These are phyloP conservation scores for Hylaeus anthracinus DNA, from an alignment of 1,140 invertebrate genomes.

Conservation along the genomic window DNA sequence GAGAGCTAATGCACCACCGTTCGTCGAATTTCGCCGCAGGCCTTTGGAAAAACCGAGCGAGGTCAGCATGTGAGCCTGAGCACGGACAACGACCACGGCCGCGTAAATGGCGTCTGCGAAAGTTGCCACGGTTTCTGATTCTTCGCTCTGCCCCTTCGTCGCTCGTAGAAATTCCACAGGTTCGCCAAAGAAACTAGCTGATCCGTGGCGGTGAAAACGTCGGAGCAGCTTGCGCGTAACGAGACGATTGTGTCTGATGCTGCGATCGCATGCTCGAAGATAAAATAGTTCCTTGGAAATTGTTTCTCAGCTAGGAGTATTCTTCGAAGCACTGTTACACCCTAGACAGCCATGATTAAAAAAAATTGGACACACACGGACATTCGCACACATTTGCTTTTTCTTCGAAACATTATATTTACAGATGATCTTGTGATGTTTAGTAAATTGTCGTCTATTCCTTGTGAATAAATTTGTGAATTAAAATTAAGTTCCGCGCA, in stretches of 20 bases:
- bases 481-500: too few relatives aligned
- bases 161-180: constrained; percentile 27
- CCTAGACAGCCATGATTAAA: too few relatives aligned
- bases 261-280: constrained; percentile 30
- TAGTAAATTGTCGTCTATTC: too few relatives aligned
- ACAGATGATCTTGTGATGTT: too few relatives aligned
- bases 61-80: constrained; percentile 68
- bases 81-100: constrained; percentile 54
- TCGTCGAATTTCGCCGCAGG: constrained; percentile 68
- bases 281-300: constrained; percentile 19
- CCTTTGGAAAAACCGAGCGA: constrained; percentile 69
- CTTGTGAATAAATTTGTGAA: too few relatives aligned
- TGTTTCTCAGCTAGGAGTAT: background rate
- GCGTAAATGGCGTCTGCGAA: constrained; percentile 65
- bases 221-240: constrained; percentile 21
- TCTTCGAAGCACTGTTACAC: background rate
- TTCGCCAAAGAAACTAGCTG: constrained; percentile 4
- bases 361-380: too few relatives aligned
- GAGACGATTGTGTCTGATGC: constrained; percentile 37
- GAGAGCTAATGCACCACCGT: constrained; percentile 70
- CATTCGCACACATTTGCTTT: too few relatives aligned
- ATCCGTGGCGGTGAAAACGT: constrained; percentile 6
- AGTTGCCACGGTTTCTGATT: constrained; percentile 60
- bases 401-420: too few relatives aligned
- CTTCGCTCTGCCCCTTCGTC: constrained; percentile 16